phyloP scores from a whole-genome alignment of 2,888 invertebrate genomes.

The Dione juno region DNA sequence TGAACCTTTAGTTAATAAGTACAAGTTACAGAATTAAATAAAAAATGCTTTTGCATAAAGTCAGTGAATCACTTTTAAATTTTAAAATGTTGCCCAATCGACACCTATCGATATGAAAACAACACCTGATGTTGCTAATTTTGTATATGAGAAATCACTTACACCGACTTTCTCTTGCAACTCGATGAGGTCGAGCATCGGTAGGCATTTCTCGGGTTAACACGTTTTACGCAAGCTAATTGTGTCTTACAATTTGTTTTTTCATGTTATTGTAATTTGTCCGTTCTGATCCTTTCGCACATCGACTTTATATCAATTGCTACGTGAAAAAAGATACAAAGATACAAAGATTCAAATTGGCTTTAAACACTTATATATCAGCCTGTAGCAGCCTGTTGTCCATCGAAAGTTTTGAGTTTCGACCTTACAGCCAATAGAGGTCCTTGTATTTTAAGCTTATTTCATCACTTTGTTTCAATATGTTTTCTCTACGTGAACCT shows the following conservation, averaged over 20 bases:
- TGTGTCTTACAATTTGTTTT: conserved; percentile 10
- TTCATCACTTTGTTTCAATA: no score
- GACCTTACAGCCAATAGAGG: no score
- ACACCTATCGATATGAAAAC: conserved; percentile 24
- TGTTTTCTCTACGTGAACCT: no score
- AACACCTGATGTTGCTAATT: conserved; percentile 38
- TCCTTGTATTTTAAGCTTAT: no score
- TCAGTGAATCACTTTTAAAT: neutral
- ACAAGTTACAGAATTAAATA: neutral
- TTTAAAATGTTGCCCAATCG: conserved; percentile 19
- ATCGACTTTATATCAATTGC: conserved; percentile 9
- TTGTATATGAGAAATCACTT: conserved; percentile 39
- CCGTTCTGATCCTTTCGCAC: conserved; percentile 6
- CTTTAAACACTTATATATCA: no score
- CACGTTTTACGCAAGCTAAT: conserved; percentile 26
- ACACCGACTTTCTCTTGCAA: conserved; percentile 37
- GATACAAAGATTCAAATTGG: no score
- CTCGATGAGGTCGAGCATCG: conserved; percentile 26
- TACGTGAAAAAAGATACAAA: conserved; percentile 5
- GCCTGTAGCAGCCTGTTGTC: no score
- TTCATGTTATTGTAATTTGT: conserved; percentile 20
- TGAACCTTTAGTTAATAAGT: no score
- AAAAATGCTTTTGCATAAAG: neutral
- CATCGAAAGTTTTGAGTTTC: no score
- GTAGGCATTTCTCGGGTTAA: conserved; percentile 36